Conservation (phyloP, 2,113 vertebrate species). For the Mesocricetus auratus region DNA sequence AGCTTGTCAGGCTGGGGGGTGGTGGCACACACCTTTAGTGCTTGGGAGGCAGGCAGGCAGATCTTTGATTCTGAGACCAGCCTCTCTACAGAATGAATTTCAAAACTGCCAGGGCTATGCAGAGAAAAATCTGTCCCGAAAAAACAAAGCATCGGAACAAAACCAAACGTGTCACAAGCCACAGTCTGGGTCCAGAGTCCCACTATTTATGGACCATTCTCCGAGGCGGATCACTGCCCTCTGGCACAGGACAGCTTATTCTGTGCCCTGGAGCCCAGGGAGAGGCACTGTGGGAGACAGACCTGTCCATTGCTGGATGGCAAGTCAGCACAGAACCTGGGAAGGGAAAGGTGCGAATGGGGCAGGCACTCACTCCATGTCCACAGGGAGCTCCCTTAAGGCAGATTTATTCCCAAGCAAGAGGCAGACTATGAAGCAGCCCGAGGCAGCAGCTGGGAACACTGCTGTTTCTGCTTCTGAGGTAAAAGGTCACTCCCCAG, state of each 20-base stretch:
- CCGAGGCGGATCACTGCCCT: not conserved
- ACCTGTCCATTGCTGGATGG: not conserved
- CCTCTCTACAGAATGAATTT: not conserved
- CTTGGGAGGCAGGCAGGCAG: not conserved
- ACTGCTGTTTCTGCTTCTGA: slow-evolving; percentile 64
- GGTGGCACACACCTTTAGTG: not conserved
- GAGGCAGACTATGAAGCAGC: slow-evolving; percentile 25
- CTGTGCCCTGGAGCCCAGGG: not conserved
- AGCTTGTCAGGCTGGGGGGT: not conserved
- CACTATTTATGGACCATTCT: not conserved
- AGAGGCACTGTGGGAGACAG: not conserved
- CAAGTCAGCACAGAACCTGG: not conserved
- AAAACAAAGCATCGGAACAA: not conserved
- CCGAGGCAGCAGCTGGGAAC: slow-evolving; percentile 54
- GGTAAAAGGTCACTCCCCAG: slow-evolving; percentile 45
- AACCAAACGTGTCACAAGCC: not conserved
- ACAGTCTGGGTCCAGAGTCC: not conserved
- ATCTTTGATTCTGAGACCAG: not conserved
- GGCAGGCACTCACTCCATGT: not conserved
- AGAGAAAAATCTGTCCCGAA: not conserved
- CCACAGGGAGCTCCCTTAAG: slow-evolving; percentile 28
- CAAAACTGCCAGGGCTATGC: not conserved
- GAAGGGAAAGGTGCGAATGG: not conserved
- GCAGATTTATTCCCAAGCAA: not conserved
- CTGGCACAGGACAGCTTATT: not conserved